These are phyloP conservation scores for Echeneis naucrates DNA, from an alignment of 2,797 vertebrate species.

Conservation along the genomic window DNA sequence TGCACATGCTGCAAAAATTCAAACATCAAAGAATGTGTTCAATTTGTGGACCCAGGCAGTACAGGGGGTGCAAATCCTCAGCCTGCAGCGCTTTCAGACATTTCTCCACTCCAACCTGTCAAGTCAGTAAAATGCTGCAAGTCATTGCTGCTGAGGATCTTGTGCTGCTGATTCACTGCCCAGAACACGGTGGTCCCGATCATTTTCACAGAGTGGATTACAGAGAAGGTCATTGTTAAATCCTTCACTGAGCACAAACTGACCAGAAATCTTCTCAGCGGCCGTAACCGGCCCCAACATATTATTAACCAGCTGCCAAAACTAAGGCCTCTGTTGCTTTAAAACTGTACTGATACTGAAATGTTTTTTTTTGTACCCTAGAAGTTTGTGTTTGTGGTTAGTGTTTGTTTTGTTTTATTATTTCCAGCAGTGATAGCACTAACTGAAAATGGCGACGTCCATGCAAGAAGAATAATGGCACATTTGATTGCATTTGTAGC, in stretches of 20 bases:
- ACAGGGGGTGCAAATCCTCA: background rate
- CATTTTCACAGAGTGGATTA: slow-evolving; percentile 70
- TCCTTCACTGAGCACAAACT: slow-evolving; percentile 51
- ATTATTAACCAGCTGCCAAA: slow-evolving; percentile 16
- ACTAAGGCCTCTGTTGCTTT: background rate
- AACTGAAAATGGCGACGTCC: no score
- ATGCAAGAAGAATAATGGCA: no score
- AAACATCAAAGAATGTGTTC: slow-evolving; percentile 4
- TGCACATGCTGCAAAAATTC: background rate
- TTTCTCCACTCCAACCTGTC: slow-evolving; percentile 11
- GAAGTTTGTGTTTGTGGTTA: background rate
- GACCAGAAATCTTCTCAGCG: slow-evolving; percentile 45
- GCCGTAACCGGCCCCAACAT: slow-evolving; percentile 31
- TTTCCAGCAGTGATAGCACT: no score
- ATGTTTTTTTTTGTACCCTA: background rate
- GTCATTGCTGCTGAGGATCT: slow-evolving; percentile 29
- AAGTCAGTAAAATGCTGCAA: slow-evolving; percentile 14
- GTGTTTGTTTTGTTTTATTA: no score
- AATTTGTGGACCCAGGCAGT: background rate
- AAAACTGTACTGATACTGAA: background rate
- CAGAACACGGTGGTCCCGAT: slow-evolving; percentile 38
- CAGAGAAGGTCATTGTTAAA: slow-evolving; percentile 69
- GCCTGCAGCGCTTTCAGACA: background rate
- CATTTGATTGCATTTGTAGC: no score
- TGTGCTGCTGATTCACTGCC: slow-evolving; percentile 53